Percentiles rank a stretch among this genome's conserved stretches.
Evolutionary conservation across 2,888 invertebrate genomes (phyloP).

Genomic region (Danaus chrysippus): DNA sequence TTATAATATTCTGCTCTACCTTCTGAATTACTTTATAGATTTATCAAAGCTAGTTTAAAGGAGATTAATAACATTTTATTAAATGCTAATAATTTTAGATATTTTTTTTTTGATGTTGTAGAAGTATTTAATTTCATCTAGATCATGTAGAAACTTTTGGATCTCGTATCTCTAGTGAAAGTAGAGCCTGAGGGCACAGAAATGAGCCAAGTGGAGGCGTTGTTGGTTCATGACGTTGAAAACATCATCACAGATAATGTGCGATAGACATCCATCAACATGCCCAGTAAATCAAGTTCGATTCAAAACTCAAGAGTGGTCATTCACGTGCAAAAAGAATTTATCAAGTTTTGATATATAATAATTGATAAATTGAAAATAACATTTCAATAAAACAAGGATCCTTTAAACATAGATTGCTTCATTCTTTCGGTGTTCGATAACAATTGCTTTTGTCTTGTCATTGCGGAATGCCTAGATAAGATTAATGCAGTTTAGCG

Average conservation of each 20-base stretch:
- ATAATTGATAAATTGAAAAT: background rate
- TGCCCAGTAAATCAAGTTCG: constrained; percentile 15
- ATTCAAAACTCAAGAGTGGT: too few species aligned
- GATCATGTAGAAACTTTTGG: constrained; percentile 23
- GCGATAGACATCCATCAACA: constrained; percentile 24
- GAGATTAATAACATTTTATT: too few species aligned
- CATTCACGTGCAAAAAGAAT: too few species aligned
- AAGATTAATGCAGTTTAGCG: constrained; percentile 28
- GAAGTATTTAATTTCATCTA: constrained; percentile 13
- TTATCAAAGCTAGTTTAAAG: too few species aligned
- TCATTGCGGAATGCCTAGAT: constrained; percentile 29
- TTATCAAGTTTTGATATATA: too few species aligned
- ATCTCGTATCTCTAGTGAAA: constrained; percentile 43
- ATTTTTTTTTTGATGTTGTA: constrained; percentile 4
- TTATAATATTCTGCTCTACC: background rate
- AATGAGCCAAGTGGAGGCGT: constrained; percentile 37
- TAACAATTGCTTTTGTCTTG: constrained; percentile 21
- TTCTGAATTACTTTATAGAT: constrained; percentile 1
- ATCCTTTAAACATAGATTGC: background rate
- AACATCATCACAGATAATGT: constrained; percentile 29
- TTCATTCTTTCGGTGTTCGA: constrained; percentile 13
- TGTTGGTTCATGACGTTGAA: constrained; percentile 25
- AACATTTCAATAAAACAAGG: background rate
- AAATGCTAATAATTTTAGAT: too few species aligned
- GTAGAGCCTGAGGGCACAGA: constrained; percentile 47